A percentile compares a stretch with the other conserved stretches of the same genome.
Evolutionary conservation across 1,140 invertebrate species (phyloP).

Genomic region (Panagrolaimus sp.): DNA sequence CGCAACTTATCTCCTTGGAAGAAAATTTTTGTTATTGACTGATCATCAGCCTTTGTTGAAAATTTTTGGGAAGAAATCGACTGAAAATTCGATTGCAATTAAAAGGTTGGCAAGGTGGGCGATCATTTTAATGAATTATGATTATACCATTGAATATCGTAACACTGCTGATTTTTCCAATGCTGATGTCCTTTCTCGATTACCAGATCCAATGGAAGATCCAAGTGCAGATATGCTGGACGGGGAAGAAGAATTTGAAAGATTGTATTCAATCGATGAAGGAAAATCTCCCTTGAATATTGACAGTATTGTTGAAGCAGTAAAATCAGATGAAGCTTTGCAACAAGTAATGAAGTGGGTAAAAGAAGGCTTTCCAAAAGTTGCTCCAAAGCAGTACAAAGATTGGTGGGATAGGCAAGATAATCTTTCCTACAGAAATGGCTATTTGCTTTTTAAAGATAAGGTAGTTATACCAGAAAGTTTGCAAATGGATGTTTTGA

Average conservation of each 20-base stretch:
- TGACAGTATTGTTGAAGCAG: neutral
- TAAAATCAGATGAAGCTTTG: neutral
- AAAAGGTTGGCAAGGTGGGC: neutral
- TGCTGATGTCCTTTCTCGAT: slow-evolving; percentile 12
- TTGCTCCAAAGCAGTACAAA: neutral
- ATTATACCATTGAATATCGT: neutral
- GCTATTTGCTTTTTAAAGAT: neutral
- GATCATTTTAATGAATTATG: neutral
- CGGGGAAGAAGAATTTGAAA: neutral
- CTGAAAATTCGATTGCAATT: neutral
- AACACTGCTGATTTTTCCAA: neutral
- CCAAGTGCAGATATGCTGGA: neutral
- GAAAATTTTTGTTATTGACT: neutral
- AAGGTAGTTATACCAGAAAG: slow-evolving; percentile 34
- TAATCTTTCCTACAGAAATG: neutral
- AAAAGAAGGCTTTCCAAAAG: neutral
- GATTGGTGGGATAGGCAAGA: neutral
- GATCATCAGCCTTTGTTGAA: neutral
- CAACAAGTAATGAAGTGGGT: neutral
- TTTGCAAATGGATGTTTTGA: slow-evolving; percentile 36
- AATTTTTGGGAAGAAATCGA: neutral
- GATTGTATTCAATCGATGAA: neutral
- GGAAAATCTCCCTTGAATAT: neutral
- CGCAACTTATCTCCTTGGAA: neutral
- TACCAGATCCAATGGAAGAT: neutral